phyloP scores from a whole-genome alignment of 2,113 vertebrate species.

The Nothocercus julius region DNA sequence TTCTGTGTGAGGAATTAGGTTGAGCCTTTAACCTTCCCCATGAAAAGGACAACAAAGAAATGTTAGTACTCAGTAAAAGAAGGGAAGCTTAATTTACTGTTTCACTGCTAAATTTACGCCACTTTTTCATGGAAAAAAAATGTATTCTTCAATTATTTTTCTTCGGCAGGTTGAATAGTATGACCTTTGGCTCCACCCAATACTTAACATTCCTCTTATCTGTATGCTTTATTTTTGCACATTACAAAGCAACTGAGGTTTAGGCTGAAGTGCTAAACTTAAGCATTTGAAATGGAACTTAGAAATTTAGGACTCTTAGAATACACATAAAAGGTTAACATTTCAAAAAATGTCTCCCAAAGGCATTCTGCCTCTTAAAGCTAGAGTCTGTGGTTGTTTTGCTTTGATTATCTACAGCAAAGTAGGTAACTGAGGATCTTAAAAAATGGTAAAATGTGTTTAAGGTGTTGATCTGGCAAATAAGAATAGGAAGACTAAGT shows the following conservation, averaged over 20 bases:
- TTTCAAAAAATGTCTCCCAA: conserved; percentile 52
- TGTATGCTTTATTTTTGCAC: neutral
- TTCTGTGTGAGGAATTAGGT: conserved; percentile 33
- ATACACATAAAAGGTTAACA: conserved; percentile 59
- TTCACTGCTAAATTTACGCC: conserved; percentile 23
- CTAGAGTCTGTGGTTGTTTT: conserved; percentile 51
- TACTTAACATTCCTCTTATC: neutral
- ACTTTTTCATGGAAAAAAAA: neutral
- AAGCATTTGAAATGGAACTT: conserved; percentile 17
- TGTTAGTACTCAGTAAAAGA: conserved; percentile 12
- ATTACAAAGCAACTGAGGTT: conserved; percentile 8
- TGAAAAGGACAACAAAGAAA: conserved; percentile 51
- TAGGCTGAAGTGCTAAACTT: conserved; percentile 25
- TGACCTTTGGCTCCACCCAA: neutral
- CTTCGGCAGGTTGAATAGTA: neutral
- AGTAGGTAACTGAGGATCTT: conserved; percentile 46
- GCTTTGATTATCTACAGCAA: conserved; percentile 63
- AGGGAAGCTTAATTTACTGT: conserved; percentile 1
- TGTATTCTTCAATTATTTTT: conserved; percentile 25
- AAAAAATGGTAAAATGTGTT: conserved; percentile 51
- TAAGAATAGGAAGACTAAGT: conserved; percentile 40
- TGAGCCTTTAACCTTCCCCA: conserved; percentile 50
- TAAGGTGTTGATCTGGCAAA: conserved; percentile 60
- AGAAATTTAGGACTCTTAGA: conserved; percentile 55
- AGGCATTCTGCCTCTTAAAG: conserved; percentile 46